These are phyloP conservation scores for Pseudopodoces humilis DNA, from an alignment of 2,113 vertebrate species.

Conservation along the genomic window DNA sequence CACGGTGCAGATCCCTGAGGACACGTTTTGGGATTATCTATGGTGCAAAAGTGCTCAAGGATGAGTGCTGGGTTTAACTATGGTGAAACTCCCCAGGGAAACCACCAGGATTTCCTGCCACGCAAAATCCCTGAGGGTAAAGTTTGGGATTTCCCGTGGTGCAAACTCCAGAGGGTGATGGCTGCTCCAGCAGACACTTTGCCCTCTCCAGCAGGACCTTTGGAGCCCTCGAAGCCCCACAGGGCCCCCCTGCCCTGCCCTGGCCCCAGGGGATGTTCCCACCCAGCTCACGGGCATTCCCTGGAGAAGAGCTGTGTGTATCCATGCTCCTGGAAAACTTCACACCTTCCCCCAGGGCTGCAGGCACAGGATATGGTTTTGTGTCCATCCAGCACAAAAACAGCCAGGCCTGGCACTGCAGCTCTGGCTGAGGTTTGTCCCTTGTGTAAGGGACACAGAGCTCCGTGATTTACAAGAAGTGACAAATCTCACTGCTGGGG, in stretches of 20 bases:
- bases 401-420: not conserved
- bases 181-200: not conserved
- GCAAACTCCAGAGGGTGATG: accelerated
- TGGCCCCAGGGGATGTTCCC: not conserved
- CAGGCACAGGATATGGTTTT: not conserved
- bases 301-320: not conserved
- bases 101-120: accelerated
- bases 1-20: accelerated
- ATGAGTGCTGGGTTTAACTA: accelerated
- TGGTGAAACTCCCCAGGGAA: not conserved
- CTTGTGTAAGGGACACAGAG: not conserved
- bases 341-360: not conserved
- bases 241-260: not conserved
- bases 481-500: not conserved
- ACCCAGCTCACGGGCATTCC: not conserved
- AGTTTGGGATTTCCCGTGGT: accelerated
- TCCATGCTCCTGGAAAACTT: not conserved
- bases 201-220: not conserved
- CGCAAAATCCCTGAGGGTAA: accelerated
- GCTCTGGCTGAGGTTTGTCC: not conserved
- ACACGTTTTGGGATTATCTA: not conserved
- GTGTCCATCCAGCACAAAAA: not conserved
- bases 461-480: not conserved
- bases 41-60: not conserved
- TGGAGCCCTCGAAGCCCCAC: accelerated